Evolutionary conservation across 2,113 vertebrate species (phyloP).

Genomic region (Daubentonia madagascariensis): DNA sequence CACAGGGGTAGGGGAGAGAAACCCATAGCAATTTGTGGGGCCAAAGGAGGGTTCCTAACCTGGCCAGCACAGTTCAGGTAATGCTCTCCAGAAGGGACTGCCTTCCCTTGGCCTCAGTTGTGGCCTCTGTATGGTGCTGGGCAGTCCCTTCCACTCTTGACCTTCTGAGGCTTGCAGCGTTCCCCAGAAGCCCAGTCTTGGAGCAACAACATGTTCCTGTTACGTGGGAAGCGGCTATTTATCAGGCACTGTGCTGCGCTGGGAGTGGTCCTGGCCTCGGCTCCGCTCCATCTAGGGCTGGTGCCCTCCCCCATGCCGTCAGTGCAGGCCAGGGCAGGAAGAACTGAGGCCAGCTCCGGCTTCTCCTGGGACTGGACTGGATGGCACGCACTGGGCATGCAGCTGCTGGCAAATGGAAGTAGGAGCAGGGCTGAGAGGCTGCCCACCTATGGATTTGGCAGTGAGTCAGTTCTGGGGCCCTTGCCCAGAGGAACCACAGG

Average conservation of each 20-base stretch:
- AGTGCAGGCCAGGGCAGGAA: not conserved
- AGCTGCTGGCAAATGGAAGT: not conserved
- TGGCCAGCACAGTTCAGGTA: not conserved
- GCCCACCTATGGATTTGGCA: not conserved
- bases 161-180: not conserved
- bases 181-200: not conserved
- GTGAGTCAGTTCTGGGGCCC: not conserved
- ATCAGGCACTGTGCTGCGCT: not conserved
- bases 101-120: not conserved
- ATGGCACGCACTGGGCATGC: fast-evolving
- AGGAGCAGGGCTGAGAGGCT: not conserved
- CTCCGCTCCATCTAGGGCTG: not conserved
- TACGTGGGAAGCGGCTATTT: not conserved
- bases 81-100: not conserved
- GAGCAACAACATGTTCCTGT: not conserved
- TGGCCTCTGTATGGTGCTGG: fast-evolving
- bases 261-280: not conserved
- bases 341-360: not conserved
- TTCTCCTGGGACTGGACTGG: not conserved
- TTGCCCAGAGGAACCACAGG: no score
- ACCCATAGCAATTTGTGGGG: not conserved
- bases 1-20: not conserved
- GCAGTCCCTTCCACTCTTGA: not conserved
- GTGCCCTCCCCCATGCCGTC: not conserved
- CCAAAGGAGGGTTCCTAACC: not conserved